These are phyloP conservation scores for Mycetomoellerius zeteki DNA, from an alignment of 1,140 invertebrate species.

Conservation along the genomic window DNA sequence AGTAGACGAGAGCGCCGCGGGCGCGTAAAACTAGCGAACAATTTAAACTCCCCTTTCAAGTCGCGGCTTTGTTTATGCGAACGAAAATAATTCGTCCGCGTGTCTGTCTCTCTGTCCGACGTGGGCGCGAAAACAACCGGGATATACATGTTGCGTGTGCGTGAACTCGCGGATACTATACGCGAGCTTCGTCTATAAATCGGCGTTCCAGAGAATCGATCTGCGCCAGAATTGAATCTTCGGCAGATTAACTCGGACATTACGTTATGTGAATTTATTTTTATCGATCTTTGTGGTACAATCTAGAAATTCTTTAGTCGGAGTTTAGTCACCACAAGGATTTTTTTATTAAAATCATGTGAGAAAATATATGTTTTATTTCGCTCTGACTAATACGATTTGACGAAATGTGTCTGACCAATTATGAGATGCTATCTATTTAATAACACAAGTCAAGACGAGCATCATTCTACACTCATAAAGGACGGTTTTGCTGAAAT, in stretches of 20 bases:
- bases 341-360: too few species aligned
- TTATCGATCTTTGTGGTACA: not conserved
- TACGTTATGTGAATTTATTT: not conserved
- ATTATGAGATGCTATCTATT: too few species aligned
- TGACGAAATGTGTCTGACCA: too few species aligned
- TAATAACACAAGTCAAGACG: too few species aligned
- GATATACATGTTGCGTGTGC: not conserved
- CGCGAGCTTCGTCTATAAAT: not conserved
- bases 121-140: conserved; percentile 22
- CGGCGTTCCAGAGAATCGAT: too few species aligned
- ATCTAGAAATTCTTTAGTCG: too few species aligned
- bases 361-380: too few species aligned
- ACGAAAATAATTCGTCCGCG: conserved; percentile 84
- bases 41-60: conserved; percentile 85
- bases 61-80: conserved; percentile 85
- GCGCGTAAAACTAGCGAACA: conserved; percentile 83
- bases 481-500: too few species aligned
- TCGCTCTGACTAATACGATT: too few species aligned
- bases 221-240: not conserved
- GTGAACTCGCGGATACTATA: not conserved
- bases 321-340: too few species aligned
- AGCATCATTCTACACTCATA: too few species aligned
- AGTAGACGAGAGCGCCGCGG: conserved; percentile 68
- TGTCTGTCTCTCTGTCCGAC: conserved; percentile 9
- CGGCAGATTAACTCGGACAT: not conserved